A percentile compares a stretch with the other conserved stretches of the same genome.
phyloP scores from a whole-genome alignment of 2,797 vertebrate genomes.

The Halcyon chelicuti region DNA sequence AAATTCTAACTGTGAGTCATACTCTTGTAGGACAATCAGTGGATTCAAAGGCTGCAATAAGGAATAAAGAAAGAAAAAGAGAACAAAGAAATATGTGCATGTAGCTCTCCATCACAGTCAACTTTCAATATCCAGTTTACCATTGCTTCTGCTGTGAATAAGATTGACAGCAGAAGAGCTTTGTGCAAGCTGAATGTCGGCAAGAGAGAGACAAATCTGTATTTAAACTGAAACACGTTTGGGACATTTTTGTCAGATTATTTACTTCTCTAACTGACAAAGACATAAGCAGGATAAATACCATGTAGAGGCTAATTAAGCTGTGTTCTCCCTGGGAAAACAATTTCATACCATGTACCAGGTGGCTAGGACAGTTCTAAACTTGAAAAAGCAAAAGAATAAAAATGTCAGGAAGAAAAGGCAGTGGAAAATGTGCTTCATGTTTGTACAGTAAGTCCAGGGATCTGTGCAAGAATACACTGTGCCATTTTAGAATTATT shows the following conservation, averaged over 20 bases:
- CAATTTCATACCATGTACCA: neutral
- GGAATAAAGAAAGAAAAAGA: neutral
- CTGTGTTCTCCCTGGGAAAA: neutral
- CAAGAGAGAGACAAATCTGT: neutral
- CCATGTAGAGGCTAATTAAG: constrained; percentile 8
- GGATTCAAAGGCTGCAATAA: neutral
- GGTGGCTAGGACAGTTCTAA: neutral
- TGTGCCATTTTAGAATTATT: neutral
- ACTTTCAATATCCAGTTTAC: neutral
- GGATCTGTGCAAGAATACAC: neutral
- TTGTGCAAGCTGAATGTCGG: neutral
- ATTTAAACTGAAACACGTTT: neutral
- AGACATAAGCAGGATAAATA: neutral
- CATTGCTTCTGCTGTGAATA: neutral
- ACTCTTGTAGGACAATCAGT: neutral
- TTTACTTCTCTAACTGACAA: neutral
- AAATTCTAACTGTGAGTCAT: neutral
- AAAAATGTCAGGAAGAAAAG: neutral
- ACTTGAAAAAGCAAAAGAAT: neutral
- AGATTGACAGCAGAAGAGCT: neutral
- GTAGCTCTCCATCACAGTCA: neutral
- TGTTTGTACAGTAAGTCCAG: neutral
- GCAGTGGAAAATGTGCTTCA: neutral
- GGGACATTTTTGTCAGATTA: neutral
- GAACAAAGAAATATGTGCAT: neutral